Evolutionary conservation across 2,888 invertebrate species (phyloP).

Genomic region (Caenorhabditis doughertyi): DNA sequence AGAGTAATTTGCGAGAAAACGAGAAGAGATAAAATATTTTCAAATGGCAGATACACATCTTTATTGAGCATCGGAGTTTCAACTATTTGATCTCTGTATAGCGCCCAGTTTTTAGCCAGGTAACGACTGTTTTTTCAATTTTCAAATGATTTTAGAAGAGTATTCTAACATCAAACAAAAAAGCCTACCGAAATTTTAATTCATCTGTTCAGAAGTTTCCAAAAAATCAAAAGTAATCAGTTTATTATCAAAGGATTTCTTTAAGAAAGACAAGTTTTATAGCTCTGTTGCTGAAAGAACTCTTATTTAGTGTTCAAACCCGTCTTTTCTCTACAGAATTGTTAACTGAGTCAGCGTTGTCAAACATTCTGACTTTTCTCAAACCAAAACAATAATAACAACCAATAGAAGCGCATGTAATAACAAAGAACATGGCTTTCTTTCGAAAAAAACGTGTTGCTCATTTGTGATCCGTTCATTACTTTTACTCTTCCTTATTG

Average conservation of each 20-base stretch:
- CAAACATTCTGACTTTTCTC: slow-evolving; percentile 40
- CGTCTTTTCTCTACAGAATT: slow-evolving; percentile 39
- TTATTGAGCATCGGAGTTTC: neutral
- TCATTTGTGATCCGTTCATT: slow-evolving; percentile 44
- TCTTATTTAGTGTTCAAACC: slow-evolving; percentile 16
- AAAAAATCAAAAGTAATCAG: no score
- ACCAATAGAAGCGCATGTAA: slow-evolving; percentile 41
- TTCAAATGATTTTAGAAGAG: neutral
- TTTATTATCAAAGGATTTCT: no score
- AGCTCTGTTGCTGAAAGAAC: neutral
- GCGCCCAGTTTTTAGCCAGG: slow-evolving; percentile 2
- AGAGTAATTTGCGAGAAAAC: slow-evolving; percentile 26
- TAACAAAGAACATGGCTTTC: slow-evolving; percentile 30
- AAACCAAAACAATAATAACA: slow-evolving; percentile 57
- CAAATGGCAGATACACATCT: slow-evolving; percentile 16
- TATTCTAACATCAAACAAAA: neutral
- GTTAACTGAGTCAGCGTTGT: slow-evolving; percentile 40
- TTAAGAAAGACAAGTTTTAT: no score
- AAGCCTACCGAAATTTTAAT: no score
- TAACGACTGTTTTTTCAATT: slow-evolving; percentile 1
- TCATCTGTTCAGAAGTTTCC: no score
- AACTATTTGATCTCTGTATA: slow-evolving; percentile 1
- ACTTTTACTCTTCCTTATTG: slow-evolving; percentile 18
- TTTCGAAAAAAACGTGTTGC: slow-evolving; percentile 10
- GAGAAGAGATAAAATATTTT: slow-evolving; percentile 28